phyloP scores from a whole-genome alignment of 2,888 invertebrate species.

The Zhengitettix transpicula region DNA sequence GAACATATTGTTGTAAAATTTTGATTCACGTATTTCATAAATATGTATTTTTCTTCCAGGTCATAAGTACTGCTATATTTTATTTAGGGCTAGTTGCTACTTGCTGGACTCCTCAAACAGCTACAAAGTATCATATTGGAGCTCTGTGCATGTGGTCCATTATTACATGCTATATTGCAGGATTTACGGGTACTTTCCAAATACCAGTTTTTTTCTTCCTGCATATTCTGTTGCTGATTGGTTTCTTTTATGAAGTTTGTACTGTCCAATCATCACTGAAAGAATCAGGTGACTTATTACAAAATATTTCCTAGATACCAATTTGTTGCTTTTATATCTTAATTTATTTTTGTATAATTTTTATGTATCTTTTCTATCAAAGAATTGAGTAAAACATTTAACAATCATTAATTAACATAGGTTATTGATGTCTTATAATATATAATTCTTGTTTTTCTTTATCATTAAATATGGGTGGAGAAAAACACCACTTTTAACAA shows the following conservation, averaged over 20 bases:
- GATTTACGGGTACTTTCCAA: slow-evolving; percentile 56
- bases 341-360: too few relatives aligned
- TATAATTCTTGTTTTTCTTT: too few relatives aligned
- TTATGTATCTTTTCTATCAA: too few relatives aligned
- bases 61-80: slow-evolving; percentile 43
- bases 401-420: too few relatives aligned
- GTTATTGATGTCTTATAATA: too few relatives aligned
- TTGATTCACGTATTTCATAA: too few relatives aligned
- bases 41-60: slow-evolving; percentile 32
- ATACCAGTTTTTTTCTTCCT: slow-evolving; percentile 10
- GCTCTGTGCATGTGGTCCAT: slow-evolving; percentile 62
- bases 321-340: too few relatives aligned
- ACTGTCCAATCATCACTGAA: neutral
- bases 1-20: too few relatives aligned
- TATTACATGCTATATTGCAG: slow-evolving; percentile 56
- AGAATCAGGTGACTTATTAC: neutral
- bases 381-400: too few relatives aligned
- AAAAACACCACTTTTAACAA: too few relatives aligned
- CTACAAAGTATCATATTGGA: slow-evolving; percentile 44
- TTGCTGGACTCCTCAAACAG: slow-evolving; percentile 59
- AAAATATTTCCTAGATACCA: too few relatives aligned
- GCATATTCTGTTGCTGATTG: slow-evolving; percentile 7
- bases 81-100: slow-evolving; percentile 55
- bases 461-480: too few relatives aligned
- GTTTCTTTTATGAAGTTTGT: slow-evolving; percentile 9